Base-by-base conservation (phyloP, 2,888 invertebrate genomes). In the Folsomia manolachei region DNA sequence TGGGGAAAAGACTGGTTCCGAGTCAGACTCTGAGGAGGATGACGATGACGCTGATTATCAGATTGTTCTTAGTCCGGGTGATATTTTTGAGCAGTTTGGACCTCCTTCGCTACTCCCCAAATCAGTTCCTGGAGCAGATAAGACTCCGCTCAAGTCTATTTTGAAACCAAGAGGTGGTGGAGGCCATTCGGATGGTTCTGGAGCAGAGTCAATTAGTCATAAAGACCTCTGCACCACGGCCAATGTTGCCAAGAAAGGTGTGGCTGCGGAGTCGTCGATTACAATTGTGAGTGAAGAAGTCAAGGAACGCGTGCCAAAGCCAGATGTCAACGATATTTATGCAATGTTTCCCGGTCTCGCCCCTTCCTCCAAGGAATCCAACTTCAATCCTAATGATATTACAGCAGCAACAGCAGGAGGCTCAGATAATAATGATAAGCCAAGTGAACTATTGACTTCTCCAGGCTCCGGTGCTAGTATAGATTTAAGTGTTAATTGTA, bases 41-140 rank as follows among this genome's bases (percentile, higher is more conserved):
- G 66, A 66, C 21, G 70, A 70, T 21, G 71, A 75, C n/a, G 65
- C 68, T 2, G 63, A 23, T 26, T 69, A 68, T 63, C 71, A 72
- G 64, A 62, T 72, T 4, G 75, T 77, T 25, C 11, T 64, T 68
- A 71, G 69, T 73, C 77, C 77, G 1, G 74, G 77, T 51, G 72
- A 77, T 62, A 75, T 77, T 69, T 72, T 71, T 2, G 75, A 75
- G 62, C 67, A 71, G 39, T 77, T 77, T 70, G 75, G 75, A 24
- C 75, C 75, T 27, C 73, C 75, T 52, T 73, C 75, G 0, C 51
- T 75, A n/a, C 69, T 63, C 2, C 72, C 75, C 1, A 73, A 73
- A 24, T 2, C 66, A 2, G 66, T 66, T 18, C 66, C 66, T 51
- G 66, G 66, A 66, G 66, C 66, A 21, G 25, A 71, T 71, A 75